Evolutionary conservation across 2,797 vertebrate species (phyloP), one percentile per base, ranked within the genome.

Genomic region (Poeciliopsis infans): DNA sequence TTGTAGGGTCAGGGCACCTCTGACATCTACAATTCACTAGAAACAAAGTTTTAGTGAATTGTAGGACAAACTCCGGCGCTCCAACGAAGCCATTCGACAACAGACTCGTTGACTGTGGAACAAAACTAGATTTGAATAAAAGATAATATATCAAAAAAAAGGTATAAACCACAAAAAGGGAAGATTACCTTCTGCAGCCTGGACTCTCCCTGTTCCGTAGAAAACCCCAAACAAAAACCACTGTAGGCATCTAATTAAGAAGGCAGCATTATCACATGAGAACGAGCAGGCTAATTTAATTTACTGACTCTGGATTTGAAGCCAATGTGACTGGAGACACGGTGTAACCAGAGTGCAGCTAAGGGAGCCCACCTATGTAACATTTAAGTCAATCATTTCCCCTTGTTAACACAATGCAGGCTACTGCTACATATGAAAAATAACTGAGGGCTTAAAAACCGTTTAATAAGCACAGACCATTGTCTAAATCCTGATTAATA

Each of bases 211-310:
- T 15, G 57, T 72, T 57, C 39, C 25, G 33, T 6, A 57, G 46
- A 81, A 81, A n/a, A 78, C 18, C 41, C 47, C 51, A 23, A 43
- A 59, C 43, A 78, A 78, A 79, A n/a, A 61, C 39, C 72, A 72
- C 69, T 71, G 69, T 10, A 73, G 28, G 55, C 20, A 25, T n/a
- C 57, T 66, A 76, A 86, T 83, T 74, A 68, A 73, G 79, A 76
- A 75, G 57, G 53, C 71, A 76, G 13, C 77, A 70, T 79, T 36
- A 88, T 93, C 93, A 93, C 92, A 88, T 93, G 94, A 90, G 84
- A 53, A 18, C 61, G 41, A 49, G 39, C 70, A 69, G 78, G 53
- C 28, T 90, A 92, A 95, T 72, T 89, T 83, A 79, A 89, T 94
- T 91, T 88, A 47, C 43, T 75, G 64, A 79, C 10, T 45, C 68